Percentiles rank a stretch among this genome's conserved stretches.
phyloP scores from a whole-genome alignment of 2,797 vertebrate species.

The Alfaro cultratus region DNA sequence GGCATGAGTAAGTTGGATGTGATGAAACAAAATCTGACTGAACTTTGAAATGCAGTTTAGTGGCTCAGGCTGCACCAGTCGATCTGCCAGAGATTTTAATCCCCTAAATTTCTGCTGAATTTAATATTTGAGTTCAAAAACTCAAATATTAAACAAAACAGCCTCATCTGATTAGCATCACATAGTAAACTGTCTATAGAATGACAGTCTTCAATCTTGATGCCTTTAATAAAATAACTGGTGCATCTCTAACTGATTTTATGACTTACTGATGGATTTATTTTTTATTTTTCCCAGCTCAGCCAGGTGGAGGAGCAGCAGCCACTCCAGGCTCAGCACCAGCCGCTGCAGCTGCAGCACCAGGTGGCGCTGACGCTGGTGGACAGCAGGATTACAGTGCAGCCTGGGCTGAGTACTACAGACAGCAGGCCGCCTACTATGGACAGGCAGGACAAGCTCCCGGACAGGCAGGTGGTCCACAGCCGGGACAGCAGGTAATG shows the following conservation, averaged over 20 bases:
- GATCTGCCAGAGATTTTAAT: not conserved
- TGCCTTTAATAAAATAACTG: not conserved
- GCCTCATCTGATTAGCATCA: not conserved
- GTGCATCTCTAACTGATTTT: not conserved
- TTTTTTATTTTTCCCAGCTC: constrained; percentile 51
- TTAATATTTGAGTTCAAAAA: not conserved
- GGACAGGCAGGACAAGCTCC: constrained; percentile 78
- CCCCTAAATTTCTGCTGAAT: not conserved
- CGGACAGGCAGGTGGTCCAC: constrained; percentile 74
- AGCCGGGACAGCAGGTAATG: constrained; percentile 83
- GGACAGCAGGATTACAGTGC: constrained; percentile 92
- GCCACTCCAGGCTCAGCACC: constrained; percentile 52
- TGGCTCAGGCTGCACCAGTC: not conserved
- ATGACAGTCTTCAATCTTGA: not conserved
- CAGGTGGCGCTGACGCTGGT: constrained; percentile 66
- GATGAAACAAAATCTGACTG: not conserved
- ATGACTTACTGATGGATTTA: not conserved
- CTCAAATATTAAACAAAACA: not conserved
- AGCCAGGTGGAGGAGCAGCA: constrained; percentile 67
- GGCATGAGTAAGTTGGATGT: constrained; percentile 84
- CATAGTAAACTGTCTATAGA: not conserved
- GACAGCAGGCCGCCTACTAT: constrained; percentile 88
- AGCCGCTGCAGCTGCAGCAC: constrained; percentile 38
- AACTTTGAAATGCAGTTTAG: not conserved
- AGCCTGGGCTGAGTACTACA: constrained; percentile 95